A percentile compares a stretch with the other conserved stretches of the same genome.
Conservation (phyloP, 2,888 invertebrate genomes). For the Xanthorhoe designata region DNA sequence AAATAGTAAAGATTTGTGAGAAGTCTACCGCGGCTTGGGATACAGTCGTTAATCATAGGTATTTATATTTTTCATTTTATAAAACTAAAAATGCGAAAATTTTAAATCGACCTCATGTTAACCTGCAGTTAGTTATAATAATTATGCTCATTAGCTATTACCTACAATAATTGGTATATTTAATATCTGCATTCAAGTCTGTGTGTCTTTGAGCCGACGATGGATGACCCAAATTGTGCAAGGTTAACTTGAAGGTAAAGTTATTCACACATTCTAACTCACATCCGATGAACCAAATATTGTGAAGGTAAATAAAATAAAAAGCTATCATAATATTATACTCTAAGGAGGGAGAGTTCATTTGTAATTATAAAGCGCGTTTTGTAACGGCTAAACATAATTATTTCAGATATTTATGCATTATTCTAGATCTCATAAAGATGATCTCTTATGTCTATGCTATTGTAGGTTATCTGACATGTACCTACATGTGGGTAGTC, state of each 20-base stretch:
- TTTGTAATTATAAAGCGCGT: too few species aligned
- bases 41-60: too few species aligned
- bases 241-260: slow-evolving; percentile 49
- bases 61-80: neutral
- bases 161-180: neutral
- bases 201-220: slow-evolving; percentile 26
- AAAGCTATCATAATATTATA: neutral
- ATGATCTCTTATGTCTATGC: too few species aligned
- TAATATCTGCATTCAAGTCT: neutral
- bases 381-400: too few species aligned
- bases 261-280: slow-evolving; percentile 19
- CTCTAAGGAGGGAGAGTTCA: too few species aligned
- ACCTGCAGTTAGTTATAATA: slow-evolving; percentile 13
- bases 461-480: too few species aligned
- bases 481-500: too few species aligned
- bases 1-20: too few species aligned
- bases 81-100: slow-evolving; percentile 11
- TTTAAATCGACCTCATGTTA: slow-evolving; percentile 4
- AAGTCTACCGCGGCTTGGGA: too few species aligned
- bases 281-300: slow-evolving; percentile 3
- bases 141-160: slow-evolving; percentile 14
- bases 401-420: too few species aligned
- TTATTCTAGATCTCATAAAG: too few species aligned
- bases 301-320: too few species aligned
- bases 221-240: slow-evolving; percentile 53